Evolutionary conservation across 1,140 invertebrate genomes (phyloP).

Genomic region (Acyrthosiphon pisum): DNA sequence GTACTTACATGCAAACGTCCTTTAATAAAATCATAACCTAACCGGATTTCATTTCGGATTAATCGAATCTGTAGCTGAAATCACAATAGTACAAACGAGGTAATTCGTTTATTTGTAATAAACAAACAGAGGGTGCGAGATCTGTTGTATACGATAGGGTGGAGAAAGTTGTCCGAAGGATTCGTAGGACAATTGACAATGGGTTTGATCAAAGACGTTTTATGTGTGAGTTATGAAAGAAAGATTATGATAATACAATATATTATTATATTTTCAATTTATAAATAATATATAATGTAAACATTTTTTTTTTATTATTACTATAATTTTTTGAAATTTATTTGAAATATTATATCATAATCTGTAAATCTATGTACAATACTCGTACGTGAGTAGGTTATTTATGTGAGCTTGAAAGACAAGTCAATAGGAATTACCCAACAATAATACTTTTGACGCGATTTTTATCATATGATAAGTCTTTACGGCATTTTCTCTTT

Average conservation of each 20-base stretch:
- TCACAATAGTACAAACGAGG: background rate
- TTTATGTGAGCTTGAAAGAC: background rate
- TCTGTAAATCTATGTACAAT: background rate
- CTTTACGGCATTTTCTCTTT: background rate
- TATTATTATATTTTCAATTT: background rate
- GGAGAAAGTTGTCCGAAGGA: background rate
- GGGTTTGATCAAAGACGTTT: background rate
- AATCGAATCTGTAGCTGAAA: background rate
- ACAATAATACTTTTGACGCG: background rate
- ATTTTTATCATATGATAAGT: background rate
- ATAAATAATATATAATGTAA: background rate
- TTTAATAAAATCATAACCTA: background rate
- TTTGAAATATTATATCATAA: background rate
- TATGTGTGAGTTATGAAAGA: background rate
- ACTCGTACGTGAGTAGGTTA: background rate
- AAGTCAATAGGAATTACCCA: background rate
- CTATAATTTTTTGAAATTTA: background rate
- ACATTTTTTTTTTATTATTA: background rate
- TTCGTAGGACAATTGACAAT: background rate
- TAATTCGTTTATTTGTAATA: background rate
- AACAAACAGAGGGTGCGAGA: background rate
- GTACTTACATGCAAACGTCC: background rate
- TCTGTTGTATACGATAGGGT: background rate
- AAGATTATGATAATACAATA: background rate
- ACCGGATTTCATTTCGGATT: background rate